Conservation (phyloP, 2,888 invertebrate species). For the Dioctria linearis region DNA sequence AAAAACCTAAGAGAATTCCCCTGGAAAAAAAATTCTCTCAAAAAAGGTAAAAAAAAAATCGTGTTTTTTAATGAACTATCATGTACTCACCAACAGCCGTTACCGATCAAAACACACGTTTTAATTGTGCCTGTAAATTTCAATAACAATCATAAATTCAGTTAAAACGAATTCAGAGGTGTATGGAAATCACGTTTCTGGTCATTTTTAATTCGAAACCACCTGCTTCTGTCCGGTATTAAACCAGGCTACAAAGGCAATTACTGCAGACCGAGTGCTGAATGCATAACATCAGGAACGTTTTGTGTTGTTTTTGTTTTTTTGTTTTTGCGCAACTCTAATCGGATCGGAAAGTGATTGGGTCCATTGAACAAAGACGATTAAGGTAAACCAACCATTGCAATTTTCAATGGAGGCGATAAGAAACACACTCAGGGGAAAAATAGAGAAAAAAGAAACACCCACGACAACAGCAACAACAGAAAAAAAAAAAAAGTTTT, state of each 20-base stretch:
- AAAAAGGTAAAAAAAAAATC: too few relatives aligned
- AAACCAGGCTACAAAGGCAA: not conserved
- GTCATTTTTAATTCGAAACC: slow-evolving; percentile 39
- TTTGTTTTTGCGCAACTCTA: not conserved
- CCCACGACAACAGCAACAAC: not conserved
- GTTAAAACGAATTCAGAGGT: not conserved
- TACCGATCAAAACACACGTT: not conserved
- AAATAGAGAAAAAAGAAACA: not conserved
- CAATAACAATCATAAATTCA: slow-evolving; percentile 3
- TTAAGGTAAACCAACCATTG: slow-evolving; percentile 22
- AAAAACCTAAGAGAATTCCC: too few relatives aligned
- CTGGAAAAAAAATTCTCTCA: too few relatives aligned
- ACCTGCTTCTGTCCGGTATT: slow-evolving; percentile 9
- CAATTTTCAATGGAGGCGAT: slow-evolving; percentile 14
- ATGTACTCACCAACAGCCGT: not conserved
- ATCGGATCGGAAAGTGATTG: slow-evolving; percentile 28
- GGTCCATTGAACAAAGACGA: slow-evolving; percentile 32
- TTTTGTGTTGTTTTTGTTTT: not conserved
- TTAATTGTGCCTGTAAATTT: slow-evolving; percentile 1
- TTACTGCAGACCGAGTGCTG: slow-evolving; percentile 19
- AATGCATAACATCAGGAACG: slow-evolving; percentile 12
- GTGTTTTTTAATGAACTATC: too few relatives aligned
- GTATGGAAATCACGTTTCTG: slow-evolving; percentile 27
- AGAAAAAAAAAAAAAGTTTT: not conserved
- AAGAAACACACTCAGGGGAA: not conserved